These are phyloP conservation scores for Chelonus insularis DNA, from an alignment of 1,140 invertebrate species.

Conservation along the genomic window DNA sequence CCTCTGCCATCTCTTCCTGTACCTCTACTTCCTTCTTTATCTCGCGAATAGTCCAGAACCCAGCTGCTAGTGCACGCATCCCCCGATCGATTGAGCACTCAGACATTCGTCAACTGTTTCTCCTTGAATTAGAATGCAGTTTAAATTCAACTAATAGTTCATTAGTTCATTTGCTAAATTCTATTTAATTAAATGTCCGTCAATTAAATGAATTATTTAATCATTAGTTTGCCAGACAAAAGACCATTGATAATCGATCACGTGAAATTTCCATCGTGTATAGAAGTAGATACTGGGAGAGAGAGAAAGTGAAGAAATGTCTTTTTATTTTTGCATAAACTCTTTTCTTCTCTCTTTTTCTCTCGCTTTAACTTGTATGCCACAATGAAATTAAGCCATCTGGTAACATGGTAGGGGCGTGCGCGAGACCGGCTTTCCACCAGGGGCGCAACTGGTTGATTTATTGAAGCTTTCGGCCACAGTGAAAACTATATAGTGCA, in stretches of 20 bases:
- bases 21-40: background rate
- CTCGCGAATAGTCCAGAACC: slow-evolving; percentile 21
- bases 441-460: slow-evolving; percentile 58
- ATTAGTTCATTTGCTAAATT: background rate
- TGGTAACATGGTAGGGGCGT: slow-evolving; percentile 58
- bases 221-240: background rate
- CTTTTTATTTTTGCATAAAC: background rate
- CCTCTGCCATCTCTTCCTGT: background rate
- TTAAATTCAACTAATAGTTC: background rate
- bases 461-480: slow-evolving; percentile 54
- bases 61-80: slow-evolving; percentile 26
- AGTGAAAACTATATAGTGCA: background rate
- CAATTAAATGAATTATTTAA: slow-evolving; percentile 20
- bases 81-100: slow-evolving; percentile 28
- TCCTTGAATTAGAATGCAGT: background rate
- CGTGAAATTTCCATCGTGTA: too few species aligned
- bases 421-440: slow-evolving; percentile 32
- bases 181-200: slow-evolving; percentile 1
- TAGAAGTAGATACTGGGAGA: too few species aligned
- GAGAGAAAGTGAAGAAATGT: too few species aligned
- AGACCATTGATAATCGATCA: too few species aligned
- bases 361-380: slow-evolving; percentile 34
- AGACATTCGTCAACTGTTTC: background rate
- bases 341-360: slow-evolving; percentile 25
- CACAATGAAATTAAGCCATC: slow-evolving; percentile 55